Evolutionary conservation across 2,888 invertebrate genomes (phyloP), one percentile per base, ranked within the genome.

Genomic region (Neoaliturus tenellus): DNA sequence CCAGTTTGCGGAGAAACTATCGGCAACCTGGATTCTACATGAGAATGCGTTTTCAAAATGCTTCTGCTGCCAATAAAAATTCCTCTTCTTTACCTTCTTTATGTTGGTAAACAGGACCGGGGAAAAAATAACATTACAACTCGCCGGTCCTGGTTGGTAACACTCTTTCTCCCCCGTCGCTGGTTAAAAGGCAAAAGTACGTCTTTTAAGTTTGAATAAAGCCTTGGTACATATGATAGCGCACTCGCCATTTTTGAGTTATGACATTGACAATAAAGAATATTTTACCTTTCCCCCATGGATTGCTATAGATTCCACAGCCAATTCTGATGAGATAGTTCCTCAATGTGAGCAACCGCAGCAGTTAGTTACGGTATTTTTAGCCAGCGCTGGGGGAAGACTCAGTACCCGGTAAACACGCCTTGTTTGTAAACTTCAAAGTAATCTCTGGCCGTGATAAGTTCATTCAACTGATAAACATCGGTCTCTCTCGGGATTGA

Each of bases 381-480:
- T 62, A 55, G 55, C 28, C 25, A 3, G 8, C 12, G 55, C 48
- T 44, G 12, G 44, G 17, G 23, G 20, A 51, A 20, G 51, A 23
- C 51, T 62, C 62, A 62, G 62, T 62, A 55, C 55, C 12, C 28
- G 12, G 28, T 62, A 62, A 62, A 62, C 62, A 62, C 31, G 17
- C 5, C 25, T 62, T 62, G 62, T 62, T 62, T 62, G 62, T 62
- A 62, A 62, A 62, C 62, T 62, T 28, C 62, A 28, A 55, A 55
- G 1, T 31, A 28, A 6, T 62, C 62, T 62, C 28, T 28, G 62
- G 62, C 55, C 5, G 55, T 17, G 62, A 62, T 62, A 31, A 62
- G 62, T 62, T 62, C 62, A 62, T 62, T 62, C 62, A 62, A 62
- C 62, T 12, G 62, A 8, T 12, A 3, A 23, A 55, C 55, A 55